These are phyloP conservation scores for Nephrotoma appendiculata DNA, from an alignment of 2,888 invertebrate species.

Conservation along the genomic window DNA sequence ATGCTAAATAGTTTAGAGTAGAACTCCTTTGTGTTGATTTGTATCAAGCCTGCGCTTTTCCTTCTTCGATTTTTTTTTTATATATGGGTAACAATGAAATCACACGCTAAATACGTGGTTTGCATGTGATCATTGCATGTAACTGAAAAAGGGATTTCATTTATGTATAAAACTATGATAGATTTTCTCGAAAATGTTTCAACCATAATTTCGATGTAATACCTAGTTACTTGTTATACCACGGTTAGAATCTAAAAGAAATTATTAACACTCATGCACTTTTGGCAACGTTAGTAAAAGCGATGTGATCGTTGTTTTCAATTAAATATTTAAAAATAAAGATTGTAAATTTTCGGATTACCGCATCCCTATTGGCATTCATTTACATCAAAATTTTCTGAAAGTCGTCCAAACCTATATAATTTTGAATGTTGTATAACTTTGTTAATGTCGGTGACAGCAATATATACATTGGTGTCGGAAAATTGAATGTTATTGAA, in stretches of 20 bases:
- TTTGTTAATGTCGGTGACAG: no score
- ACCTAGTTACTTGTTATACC: background rate
- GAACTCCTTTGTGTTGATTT: background rate
- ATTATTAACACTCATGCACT: background rate
- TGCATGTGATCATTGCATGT: background rate
- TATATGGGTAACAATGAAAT: background rate
- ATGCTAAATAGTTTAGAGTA: background rate
- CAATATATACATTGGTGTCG: no score
- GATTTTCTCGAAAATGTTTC: background rate
- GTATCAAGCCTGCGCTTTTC: background rate
- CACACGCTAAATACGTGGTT: background rate
- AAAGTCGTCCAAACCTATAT: background rate
- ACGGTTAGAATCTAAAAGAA: background rate
- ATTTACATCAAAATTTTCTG: background rate
- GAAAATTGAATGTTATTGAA: no score
- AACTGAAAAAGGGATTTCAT: background rate
- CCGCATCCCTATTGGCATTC: background rate
- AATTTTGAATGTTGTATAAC: background rate
- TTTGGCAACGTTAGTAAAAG: background rate
- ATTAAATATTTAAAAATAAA: background rate
- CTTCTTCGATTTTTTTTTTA: background rate
- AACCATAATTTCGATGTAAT: background rate
- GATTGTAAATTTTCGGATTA: background rate
- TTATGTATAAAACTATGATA: background rate
- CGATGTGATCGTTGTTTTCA: background rate